phyloP scores from a whole-genome alignment of 2,888 invertebrate genomes.

The Hydrotaea cyrtoneurina region DNA sequence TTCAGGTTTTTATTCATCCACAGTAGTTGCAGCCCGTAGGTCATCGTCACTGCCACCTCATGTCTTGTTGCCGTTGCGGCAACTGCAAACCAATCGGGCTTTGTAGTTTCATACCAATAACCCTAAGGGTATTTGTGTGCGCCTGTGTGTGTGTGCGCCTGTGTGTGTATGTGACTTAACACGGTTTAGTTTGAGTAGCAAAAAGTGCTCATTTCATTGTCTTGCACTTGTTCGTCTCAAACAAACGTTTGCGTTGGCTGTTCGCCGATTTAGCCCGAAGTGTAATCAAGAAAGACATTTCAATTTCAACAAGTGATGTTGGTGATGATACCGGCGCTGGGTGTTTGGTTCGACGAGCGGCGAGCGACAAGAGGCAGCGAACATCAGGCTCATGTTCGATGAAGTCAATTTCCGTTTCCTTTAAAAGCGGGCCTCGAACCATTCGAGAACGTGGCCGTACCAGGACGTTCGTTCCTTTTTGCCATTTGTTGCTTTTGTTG shows the following conservation, averaged over 20 bases:
- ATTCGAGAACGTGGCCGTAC: background rate
- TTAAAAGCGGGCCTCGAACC: slow-evolving; percentile 13
- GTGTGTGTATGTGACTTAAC: too few species aligned
- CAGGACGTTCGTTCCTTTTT: background rate
- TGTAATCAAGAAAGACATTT: slow-evolving; percentile 49
- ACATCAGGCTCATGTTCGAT: slow-evolving; percentile 15
- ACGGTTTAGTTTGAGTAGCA: background rate
- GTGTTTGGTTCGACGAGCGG: too few species aligned
- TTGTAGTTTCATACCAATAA: too few species aligned
- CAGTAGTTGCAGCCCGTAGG: too few species aligned
- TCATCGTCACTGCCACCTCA: too few species aligned
- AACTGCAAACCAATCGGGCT: too few species aligned
- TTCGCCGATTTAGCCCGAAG: slow-evolving; percentile 28
- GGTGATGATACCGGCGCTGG: background rate
- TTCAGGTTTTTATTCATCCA: too few species aligned
- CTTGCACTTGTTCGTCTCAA: background rate
- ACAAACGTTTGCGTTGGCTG: slow-evolving; percentile 20
- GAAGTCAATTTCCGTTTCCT: slow-evolving; percentile 52
- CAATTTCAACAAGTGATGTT: slow-evolving; percentile 50
- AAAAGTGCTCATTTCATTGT: background rate
- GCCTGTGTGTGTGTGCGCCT: too few species aligned
- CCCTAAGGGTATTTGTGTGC: background rate
- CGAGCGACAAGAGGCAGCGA: background rate
- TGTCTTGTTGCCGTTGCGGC: too few species aligned
- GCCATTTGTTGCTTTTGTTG: slow-evolving; percentile 12